phyloP scores from a whole-genome alignment of 53 echinoderm and acorn worm genomes.

The Antedon mediterranea region DNA sequence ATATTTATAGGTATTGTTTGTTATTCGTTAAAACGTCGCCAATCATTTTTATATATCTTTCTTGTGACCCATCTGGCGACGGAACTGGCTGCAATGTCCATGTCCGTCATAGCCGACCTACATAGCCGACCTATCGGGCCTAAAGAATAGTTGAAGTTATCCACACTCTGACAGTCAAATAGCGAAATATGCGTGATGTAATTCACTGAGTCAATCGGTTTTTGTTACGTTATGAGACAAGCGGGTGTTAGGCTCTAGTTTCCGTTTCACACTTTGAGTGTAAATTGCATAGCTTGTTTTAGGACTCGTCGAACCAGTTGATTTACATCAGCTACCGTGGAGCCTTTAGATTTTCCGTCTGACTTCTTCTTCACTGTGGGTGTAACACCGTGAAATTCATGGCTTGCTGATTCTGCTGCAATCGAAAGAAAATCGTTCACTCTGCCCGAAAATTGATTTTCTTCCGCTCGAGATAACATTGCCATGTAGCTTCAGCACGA shows the following conservation, averaged over 20 bases:
- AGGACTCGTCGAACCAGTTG: not conserved
- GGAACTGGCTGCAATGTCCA: not conserved
- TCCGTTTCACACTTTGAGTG: not conserved
- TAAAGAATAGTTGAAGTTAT: not conserved
- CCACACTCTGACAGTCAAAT: not conserved
- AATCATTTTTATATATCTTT: not conserved
- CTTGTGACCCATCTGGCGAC: not conserved
- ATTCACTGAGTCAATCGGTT: not conserved
- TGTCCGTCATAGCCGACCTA: not conserved
- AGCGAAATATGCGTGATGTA: not conserved
- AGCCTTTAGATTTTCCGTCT: not conserved
- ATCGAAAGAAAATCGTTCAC: not conserved
- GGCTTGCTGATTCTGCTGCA: not conserved
- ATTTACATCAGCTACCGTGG: not conserved
- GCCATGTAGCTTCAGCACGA: not conserved
- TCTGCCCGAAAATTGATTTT: not conserved
- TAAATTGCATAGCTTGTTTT: not conserved
- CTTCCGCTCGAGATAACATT: not conserved
- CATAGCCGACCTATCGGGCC: not conserved
- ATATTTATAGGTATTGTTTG: too few relatives aligned
- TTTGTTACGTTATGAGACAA: constrained; percentile 1
- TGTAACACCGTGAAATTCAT: not conserved
- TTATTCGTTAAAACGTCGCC: not conserved
- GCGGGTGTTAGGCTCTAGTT: not conserved
- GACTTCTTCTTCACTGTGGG: not conserved